phyloP scores from a whole-genome alignment of 2,888 invertebrate genomes.

The Timema podura region DNA sequence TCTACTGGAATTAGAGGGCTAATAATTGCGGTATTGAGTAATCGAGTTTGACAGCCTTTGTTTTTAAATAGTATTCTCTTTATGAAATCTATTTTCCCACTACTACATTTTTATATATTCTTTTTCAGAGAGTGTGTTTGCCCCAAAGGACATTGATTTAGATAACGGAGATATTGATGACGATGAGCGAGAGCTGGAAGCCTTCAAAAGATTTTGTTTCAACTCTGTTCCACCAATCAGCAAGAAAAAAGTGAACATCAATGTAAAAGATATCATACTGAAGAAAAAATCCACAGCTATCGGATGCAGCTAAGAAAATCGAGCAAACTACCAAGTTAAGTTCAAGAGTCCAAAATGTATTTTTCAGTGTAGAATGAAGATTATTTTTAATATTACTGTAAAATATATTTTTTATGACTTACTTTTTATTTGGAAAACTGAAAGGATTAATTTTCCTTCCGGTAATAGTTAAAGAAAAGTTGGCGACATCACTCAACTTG shows the following conservation, averaged over 20 bases:
- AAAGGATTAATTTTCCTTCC: too few relatives aligned
- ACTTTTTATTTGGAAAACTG: too few relatives aligned
- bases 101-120: conserved; percentile 14
- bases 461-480: too few relatives aligned
- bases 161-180: conserved; percentile 75
- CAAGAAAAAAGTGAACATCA: conserved; percentile 73
- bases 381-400: too few relatives aligned
- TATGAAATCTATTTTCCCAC: background rate
- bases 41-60: too few relatives aligned
- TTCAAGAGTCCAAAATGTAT: too few relatives aligned
- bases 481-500: too few relatives aligned
- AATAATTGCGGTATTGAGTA: too few relatives aligned
- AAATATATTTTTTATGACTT: too few relatives aligned
- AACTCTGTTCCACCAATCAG: conserved; percentile 74
- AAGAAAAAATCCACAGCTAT: conserved; percentile 51
- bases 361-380: too few relatives aligned
- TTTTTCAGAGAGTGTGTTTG: conserved; percentile 64
- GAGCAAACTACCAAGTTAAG: too few relatives aligned
- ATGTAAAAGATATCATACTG: conserved; percentile 71
- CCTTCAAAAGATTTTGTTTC: conserved; percentile 81
- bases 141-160: conserved; percentile 71
- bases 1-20: too few relatives aligned
- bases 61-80: background rate
- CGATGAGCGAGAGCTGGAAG: conserved; percentile 76
- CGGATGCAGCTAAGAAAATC: conserved; percentile 28